These are phyloP conservation scores for Drosophila leonis DNA, from an alignment of 2,888 invertebrate species.

Conservation along the genomic window DNA sequence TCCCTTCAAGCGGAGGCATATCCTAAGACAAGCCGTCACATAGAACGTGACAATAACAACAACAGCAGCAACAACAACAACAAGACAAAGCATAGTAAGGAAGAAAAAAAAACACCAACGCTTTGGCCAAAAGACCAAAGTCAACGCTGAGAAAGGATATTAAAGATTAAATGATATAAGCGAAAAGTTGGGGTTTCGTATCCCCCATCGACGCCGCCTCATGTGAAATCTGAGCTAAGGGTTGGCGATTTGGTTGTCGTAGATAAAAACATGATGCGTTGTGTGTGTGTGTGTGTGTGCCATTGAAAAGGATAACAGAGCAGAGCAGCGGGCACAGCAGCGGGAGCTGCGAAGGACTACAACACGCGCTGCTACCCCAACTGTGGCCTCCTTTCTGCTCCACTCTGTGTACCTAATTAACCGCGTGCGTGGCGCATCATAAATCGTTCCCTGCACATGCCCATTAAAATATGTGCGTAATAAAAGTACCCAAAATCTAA, in stretches of 20 bases:
- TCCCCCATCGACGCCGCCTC: slow-evolving; percentile 11
- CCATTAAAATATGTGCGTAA: slow-evolving; percentile 72
- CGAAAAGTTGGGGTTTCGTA: slow-evolving; percentile 53
- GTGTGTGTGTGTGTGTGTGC: slow-evolving; percentile 58
- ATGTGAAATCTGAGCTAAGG: slow-evolving; percentile 75
- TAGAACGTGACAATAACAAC: slow-evolving; percentile 59
- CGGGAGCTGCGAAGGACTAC: slow-evolving; percentile 30
- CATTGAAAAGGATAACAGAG: slow-evolving; percentile 10
- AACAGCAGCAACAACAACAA: slow-evolving; percentile 52
- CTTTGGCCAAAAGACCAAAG: slow-evolving; percentile 70
- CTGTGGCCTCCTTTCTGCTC: slow-evolving; percentile 48
- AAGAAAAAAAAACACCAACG: slow-evolving; percentile 11
- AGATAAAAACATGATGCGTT: slow-evolving; percentile 70
- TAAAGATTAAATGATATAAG: slow-evolving; percentile 82
- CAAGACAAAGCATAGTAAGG: background rate
- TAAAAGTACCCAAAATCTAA: slow-evolving; percentile 37
- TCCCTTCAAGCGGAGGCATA: slow-evolving; percentile 26
- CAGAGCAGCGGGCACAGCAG: slow-evolving; percentile 6
- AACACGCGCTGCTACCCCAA: slow-evolving; percentile 33
- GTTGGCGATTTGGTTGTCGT: slow-evolving; percentile 61
- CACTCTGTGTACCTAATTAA: slow-evolving; percentile 71
- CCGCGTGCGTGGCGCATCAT: slow-evolving; percentile 81
- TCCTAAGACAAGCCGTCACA: slow-evolving; percentile 73
- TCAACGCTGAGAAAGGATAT: slow-evolving; percentile 80
- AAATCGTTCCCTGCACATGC: slow-evolving; percentile 74